phyloP scores from a whole-genome alignment of 2,888 invertebrate genomes.

The Synanthedon andrenaeformis region DNA sequence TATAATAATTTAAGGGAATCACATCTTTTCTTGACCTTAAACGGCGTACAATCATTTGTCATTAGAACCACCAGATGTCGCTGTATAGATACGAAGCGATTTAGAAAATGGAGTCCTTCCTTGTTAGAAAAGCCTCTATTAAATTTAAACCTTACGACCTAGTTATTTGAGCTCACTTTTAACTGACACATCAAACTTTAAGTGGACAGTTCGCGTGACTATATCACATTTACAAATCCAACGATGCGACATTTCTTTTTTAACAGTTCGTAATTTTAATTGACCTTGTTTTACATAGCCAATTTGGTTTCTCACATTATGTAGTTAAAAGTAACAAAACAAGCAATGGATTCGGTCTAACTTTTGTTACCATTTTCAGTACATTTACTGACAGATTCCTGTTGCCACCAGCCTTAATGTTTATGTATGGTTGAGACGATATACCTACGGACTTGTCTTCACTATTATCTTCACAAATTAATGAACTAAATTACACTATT shows the following conservation, averaged over 20 bases:
- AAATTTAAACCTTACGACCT: background rate
- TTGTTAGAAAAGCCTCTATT: background rate
- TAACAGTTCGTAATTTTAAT: background rate
- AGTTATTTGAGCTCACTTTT: background rate
- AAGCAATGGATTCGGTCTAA: background rate
- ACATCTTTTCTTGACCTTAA: background rate
- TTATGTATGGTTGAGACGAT: background rate
- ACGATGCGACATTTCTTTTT: background rate
- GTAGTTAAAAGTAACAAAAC: background rate
- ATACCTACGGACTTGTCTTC: slow-evolving; percentile 12
- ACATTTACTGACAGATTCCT: background rate
- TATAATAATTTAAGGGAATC: background rate
- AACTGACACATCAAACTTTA: background rate
- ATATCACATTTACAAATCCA: background rate
- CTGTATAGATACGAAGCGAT: slow-evolving; percentile 21
- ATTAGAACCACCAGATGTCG: slow-evolving; percentile 28
- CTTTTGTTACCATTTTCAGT: no score
- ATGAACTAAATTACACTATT: slow-evolving; percentile 34
- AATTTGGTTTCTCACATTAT: slow-evolving; percentile 3
- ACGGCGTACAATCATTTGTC: slow-evolving; percentile 20
- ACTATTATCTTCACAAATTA: slow-evolving; percentile 41
- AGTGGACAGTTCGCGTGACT: background rate
- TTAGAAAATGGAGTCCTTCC: slow-evolving; percentile 20
- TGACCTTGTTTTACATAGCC: background rate
- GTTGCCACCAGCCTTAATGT: slow-evolving; percentile 8